These are phyloP conservation scores for Pachydiplax longipennis DNA, from an alignment of 2,888 invertebrate genomes.

Conservation along the genomic window DNA sequence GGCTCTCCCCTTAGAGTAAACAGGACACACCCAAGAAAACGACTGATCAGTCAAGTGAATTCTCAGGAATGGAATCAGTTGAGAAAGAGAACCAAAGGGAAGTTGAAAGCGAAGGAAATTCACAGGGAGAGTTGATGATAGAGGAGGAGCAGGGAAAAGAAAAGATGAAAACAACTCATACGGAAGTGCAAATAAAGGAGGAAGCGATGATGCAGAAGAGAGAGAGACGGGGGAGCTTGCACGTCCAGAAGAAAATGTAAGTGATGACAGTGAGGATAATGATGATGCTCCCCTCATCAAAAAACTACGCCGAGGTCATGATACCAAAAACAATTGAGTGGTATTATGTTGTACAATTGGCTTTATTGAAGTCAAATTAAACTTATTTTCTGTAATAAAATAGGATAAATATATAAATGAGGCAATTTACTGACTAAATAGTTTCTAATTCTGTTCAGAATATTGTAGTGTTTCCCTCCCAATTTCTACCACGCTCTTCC, in stretches of 20 bases:
- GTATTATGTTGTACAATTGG: too few relatives aligned
- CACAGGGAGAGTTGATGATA: conserved; percentile 58
- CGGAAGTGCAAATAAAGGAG: conserved; percentile 48
- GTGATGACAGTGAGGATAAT: conserved; percentile 61
- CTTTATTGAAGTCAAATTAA: too few relatives aligned
- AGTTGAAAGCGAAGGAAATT: conserved; percentile 56
- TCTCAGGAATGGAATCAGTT: not conserved
- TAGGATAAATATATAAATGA: too few relatives aligned
- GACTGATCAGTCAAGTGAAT: not conserved
- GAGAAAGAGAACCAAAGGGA: conserved; percentile 35
- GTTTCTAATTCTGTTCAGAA: too few relatives aligned
- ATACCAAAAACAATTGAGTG: not conserved
- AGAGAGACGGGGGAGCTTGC: conserved; percentile 57
- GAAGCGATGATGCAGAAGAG: conserved; percentile 55
- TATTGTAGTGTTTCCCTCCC: too few relatives aligned
- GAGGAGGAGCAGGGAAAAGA: conserved; percentile 57
- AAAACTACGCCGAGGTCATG: conserved; percentile 67
- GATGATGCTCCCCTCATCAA: conserved; percentile 66
- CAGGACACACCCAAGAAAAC: too few relatives aligned
- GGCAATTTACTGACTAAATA: too few relatives aligned
- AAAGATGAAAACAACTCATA: conserved; percentile 47
- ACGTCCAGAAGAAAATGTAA: conserved; percentile 57
- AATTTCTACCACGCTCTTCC: too few relatives aligned
- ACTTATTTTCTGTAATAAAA: too few relatives aligned
- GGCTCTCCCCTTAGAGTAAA: too few relatives aligned